These are phyloP conservation scores for Trissolcus brochymenae DNA, from an alignment of 2,888 invertebrate species.

Conservation along the genomic window DNA sequence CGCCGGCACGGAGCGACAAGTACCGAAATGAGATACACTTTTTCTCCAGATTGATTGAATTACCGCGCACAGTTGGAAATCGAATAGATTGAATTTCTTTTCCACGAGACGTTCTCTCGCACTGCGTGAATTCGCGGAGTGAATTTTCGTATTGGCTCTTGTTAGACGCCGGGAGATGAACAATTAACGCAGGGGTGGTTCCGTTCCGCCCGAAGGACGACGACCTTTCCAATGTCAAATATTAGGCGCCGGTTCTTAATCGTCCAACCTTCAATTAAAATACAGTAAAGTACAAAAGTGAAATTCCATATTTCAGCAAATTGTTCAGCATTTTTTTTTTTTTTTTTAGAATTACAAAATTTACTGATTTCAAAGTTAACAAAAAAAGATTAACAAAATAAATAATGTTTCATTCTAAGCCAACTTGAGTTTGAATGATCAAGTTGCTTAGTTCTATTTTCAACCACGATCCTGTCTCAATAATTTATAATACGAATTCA, in stretches of 20 bases:
- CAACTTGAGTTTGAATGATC: too few species aligned
- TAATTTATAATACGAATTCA: too few species aligned
- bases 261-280: conserved; percentile 4
- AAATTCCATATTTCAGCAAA: background rate
- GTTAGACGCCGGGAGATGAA: conserved; percentile 72
- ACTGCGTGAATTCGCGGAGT: conserved; percentile 61
- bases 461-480: too few species aligned
- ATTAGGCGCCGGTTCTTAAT: conserved; percentile 62
- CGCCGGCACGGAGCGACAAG: background rate
- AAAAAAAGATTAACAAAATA: too few species aligned
- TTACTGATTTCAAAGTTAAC: too few species aligned
- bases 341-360: too few species aligned
- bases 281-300: too few species aligned
- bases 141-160: conserved; percentile 65
- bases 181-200: conserved; percentile 73
- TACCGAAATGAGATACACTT: conserved; percentile 22
- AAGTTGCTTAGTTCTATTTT: too few species aligned
- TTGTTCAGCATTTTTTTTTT: conserved; percentile 1
- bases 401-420: too few species aligned
- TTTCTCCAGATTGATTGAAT: conserved; percentile 52
- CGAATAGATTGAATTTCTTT: conserved; percentile 68
- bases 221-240: conserved; percentile 63
- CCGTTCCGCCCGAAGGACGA: conserved; percentile 67
- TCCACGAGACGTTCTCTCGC: conserved; percentile 59
- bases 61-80: conserved; percentile 71